Evolutionary conservation across 2,797 vertebrate species (phyloP).

Genomic region (Mallotus villosus): DNA sequence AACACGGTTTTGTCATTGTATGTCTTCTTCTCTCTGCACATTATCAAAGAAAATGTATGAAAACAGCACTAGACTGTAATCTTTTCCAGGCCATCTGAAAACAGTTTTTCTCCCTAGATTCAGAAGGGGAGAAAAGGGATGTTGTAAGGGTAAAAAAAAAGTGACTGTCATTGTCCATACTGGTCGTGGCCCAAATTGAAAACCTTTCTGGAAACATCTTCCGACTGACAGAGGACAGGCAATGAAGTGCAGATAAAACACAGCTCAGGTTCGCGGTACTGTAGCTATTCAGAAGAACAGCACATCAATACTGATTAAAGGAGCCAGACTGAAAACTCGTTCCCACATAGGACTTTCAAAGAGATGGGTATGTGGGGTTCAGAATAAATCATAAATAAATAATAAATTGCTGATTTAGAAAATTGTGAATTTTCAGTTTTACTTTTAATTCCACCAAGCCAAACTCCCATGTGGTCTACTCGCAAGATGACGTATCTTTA

Average conservation of each 20-base stretch:
- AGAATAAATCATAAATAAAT: no score
- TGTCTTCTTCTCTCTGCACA: slow-evolving; percentile 46
- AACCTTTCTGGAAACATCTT: slow-evolving; percentile 57
- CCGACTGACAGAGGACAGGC: slow-evolving; percentile 65
- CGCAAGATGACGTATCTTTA: background rate
- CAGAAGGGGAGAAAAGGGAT: slow-evolving; percentile 49
- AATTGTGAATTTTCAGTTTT: slow-evolving; percentile 32
- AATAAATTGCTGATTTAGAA: slow-evolving; percentile 11
- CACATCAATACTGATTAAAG: slow-evolving; percentile 73
- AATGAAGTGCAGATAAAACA: slow-evolving; percentile 74
- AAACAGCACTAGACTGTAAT: slow-evolving; percentile 54
- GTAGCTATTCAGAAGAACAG: slow-evolving; percentile 60
- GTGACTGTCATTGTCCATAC: slow-evolving; percentile 57
- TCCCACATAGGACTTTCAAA: slow-evolving; percentile 33
- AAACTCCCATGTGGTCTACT: background rate
- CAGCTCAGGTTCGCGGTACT: slow-evolving; percentile 65
- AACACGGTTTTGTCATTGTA: slow-evolving; percentile 34
- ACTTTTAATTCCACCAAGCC: background rate
- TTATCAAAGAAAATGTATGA: slow-evolving; percentile 42
- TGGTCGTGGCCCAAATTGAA: slow-evolving; percentile 57
- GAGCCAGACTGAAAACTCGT: slow-evolving; percentile 53
- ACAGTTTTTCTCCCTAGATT: slow-evolving; percentile 55
- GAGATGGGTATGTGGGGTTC: slow-evolving; percentile 51
- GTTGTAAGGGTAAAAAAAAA: slow-evolving; percentile 52
- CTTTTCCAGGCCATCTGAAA: slow-evolving; percentile 66